Evolutionary conservation across 1,140 invertebrate species (phyloP), one percentile per base, ranked within the genome.

Genomic region (Teleopsis dalmanni): DNA sequence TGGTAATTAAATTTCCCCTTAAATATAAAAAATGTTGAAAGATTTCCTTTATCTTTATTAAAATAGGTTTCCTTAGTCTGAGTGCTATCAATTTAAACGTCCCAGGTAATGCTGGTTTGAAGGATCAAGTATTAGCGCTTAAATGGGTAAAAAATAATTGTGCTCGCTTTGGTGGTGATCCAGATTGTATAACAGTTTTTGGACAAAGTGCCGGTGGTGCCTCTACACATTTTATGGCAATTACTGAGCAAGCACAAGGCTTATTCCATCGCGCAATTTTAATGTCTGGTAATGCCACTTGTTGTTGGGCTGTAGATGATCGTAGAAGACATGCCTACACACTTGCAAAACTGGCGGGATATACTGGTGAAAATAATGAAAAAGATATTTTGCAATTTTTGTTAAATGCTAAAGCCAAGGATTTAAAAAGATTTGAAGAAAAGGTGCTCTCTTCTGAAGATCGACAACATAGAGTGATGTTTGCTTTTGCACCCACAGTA

Each of bases 81-180:
- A 62, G 61, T 16, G 38, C 55, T 0, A 48, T 62, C 0, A 56
- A 54, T 3, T 41, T 73, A 9, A 65, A 65, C 40, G 63, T 75
- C 10, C 72, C 75, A 6, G 81, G 81, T 5, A 82, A 82, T 62
- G 78, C 75, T 40, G 81, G 79, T 4, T 62, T 83, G 5, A 79
- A 78, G 60, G 81, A 83, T 62, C 78, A 81, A 60, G 62, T 79
- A 82, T 83, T 29, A 78, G 85, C 79, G 1, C 53, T 80, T 3
- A 73, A 72, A 53, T 81, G 78, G 78, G 74, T 85, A 3, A 74
- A 79, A 56, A 73, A 74, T n/a, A 83, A 85, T 56, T 81, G 82
- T 23, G 60, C 74, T 41, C 59, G 69, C 49, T 76, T 76, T 50
- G 74, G 75, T 10, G 75, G 75, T 3, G 66, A 76, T 64, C 71